Conservation (phyloP, 2,797 vertebrate species). For the Enteromius trimaculatus region DNA sequence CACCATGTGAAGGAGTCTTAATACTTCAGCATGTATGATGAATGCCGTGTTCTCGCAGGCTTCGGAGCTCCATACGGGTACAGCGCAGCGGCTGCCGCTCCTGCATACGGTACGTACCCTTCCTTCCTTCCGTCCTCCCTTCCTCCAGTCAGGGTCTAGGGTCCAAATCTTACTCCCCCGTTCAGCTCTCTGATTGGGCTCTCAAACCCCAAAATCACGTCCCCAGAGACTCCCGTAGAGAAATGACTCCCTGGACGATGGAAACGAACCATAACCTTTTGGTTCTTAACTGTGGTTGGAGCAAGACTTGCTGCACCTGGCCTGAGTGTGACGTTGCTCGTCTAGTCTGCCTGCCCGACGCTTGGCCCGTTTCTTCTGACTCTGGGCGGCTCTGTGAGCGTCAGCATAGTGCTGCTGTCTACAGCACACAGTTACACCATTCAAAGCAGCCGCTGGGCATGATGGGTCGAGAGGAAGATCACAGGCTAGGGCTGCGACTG, state of each 20-base stretch:
- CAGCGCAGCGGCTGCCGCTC: constrained; percentile 88
- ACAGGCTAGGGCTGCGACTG: constrained; percentile 25
- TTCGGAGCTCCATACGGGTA: constrained; percentile 96
- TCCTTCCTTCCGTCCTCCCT: constrained; percentile 22
- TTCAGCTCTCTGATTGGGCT: constrained; percentile 58
- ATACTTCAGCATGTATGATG: constrained; percentile 15
- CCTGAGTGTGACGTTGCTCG: constrained; percentile 78
- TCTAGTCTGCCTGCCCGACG: constrained; percentile 79
- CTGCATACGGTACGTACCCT: constrained; percentile 93
- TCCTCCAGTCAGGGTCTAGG: constrained; percentile 49
- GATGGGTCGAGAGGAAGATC: constrained; percentile 16
- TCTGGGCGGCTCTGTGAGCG: constrained; percentile 62
- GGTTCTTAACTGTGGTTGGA: constrained; percentile 85
- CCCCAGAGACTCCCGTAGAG: constrained; percentile 35
- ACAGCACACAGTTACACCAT: constrained; percentile 80
- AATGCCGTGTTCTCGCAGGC: constrained; percentile 73
- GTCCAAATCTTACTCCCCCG: constrained; percentile 46
- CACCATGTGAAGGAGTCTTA: neutral
- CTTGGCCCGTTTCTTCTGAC: constrained; percentile 66
- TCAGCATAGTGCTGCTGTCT: constrained; percentile 75
- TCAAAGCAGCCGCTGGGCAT: constrained; percentile 82
- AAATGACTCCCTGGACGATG: constrained; percentile 58
- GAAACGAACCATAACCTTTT: constrained; percentile 81
- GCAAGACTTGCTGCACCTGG: constrained; percentile 84
- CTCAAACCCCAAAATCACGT: constrained; percentile 45